Evolutionary conservation across 1,140 invertebrate genomes (phyloP), one percentile per base, ranked within the genome.

Genomic region (Pseudomyrmex sp.): DNA sequence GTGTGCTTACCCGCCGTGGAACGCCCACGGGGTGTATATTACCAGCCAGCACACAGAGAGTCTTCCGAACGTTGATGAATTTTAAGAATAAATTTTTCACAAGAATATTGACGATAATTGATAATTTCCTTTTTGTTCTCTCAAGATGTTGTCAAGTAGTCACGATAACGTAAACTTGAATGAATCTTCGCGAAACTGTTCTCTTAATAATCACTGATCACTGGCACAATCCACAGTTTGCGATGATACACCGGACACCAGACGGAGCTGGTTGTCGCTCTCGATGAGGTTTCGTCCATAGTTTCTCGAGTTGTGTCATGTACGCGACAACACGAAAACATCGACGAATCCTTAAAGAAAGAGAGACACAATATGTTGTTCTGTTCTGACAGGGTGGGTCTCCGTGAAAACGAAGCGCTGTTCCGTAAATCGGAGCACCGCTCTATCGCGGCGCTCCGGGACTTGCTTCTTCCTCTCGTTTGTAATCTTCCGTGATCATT

Each of bases 151-250:
- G 44, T 18, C 8, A 50, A 48, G n/a, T 70, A 52, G 12, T 52
- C 13, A 72, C 76, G 18, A 68, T 23, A 10, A 69, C 13, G 56
- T 35, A 46, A n/a, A 18, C 46, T 48, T 46, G 18, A n/a, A 59
- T 20, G 68, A 63, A 26, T 10, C 68, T 35, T 87, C 85, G 68
- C 69, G 63, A 23, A 46, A 26, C 8, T 68, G 50, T 58, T 50
- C 35, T 54, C 44, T 85, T 73, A 73, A 70, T 18, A 18, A 79
- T 79, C 69, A 88, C 62, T 73, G 46, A 63, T 85, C 83, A 88
- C 86, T 75, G 48, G 68, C 86, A 88, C 87, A 83, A 85, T 89
- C 88, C 88, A 88, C 86, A 82, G 61, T 82, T 88, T 70, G 80
- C 87, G 87, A 72, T 50, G 62, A 84, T 69, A 52, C 87, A 77